Conservation (phyloP, 2,888 invertebrate species). For the Oscheius sp. region DNA sequence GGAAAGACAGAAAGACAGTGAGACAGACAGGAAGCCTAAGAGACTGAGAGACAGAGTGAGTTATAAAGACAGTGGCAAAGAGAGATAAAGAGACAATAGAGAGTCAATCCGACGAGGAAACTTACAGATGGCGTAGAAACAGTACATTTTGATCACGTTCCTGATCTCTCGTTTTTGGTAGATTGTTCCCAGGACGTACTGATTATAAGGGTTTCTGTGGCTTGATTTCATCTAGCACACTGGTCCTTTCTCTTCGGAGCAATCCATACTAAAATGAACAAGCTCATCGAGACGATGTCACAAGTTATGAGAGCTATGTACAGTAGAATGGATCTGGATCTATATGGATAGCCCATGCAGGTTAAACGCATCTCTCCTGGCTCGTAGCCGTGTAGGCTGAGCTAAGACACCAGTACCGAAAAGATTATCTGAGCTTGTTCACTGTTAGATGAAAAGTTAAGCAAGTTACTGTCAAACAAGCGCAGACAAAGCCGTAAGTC, state of each 20-base stretch:
- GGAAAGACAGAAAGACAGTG: no score
- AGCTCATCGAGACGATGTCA: slow-evolving; percentile 17
- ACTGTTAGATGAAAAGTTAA: neutral
- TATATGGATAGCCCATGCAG: slow-evolving; percentile 1
- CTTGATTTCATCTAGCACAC: neutral
- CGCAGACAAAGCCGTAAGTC: neutral
- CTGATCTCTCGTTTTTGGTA: slow-evolving; percentile 22
- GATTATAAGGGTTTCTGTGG: neutral
- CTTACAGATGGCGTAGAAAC: slow-evolving; percentile 11
- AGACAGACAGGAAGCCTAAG: no score
- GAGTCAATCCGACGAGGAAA: neutral
- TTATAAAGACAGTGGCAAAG: no score
- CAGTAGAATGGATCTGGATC: neutral
- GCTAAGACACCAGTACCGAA: neutral
- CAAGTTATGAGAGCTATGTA: slow-evolving; percentile 6
- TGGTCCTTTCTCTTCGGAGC: neutral
- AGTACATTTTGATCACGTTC: slow-evolving; percentile 22
- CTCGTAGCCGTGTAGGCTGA: slow-evolving; percentile 6
- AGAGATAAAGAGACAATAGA: no score
- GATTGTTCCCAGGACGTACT: slow-evolving; percentile 16
- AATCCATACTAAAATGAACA: slow-evolving; percentile 13
- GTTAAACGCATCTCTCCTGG: slow-evolving; percentile 9
- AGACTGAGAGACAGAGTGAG: no score
- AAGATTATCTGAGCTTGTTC: neutral
- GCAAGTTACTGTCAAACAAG: neutral